Evolutionary conservation across 2,888 invertebrate species (phyloP).

Genomic region (Mechanitis mazaeus): DNA sequence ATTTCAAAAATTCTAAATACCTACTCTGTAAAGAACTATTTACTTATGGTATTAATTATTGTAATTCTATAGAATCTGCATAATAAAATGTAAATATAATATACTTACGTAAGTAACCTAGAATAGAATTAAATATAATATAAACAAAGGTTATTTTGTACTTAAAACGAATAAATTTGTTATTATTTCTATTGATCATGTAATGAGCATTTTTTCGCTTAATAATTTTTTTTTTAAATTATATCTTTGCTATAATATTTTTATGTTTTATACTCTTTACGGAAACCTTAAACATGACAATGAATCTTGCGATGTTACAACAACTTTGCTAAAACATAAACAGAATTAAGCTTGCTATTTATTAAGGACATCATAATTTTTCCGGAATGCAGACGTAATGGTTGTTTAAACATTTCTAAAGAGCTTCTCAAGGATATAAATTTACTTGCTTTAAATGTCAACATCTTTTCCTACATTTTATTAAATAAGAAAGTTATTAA

Average conservation of each 20-base stretch:
- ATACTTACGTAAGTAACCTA: too few species aligned
- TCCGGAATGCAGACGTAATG: constrained; percentile 43
- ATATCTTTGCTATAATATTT: not conserved
- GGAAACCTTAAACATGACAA: not conserved
- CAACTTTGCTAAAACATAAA: constrained; percentile 49
- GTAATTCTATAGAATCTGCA: too few species aligned
- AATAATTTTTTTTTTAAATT: too few species aligned
- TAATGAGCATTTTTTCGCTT: too few species aligned
- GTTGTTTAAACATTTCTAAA: constrained; percentile 29
- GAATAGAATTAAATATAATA: too few species aligned
- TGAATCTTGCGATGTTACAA: constrained; percentile 37
- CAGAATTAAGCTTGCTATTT: constrained; percentile 50
- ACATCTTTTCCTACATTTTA: not conserved
- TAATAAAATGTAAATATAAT: too few species aligned
- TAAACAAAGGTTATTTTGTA: too few species aligned
- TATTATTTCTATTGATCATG: too few species aligned
- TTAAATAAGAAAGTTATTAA: not conserved
- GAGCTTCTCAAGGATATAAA: constrained; percentile 17
- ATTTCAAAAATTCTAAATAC: too few species aligned
- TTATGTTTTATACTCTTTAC: not conserved
- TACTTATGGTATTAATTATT: too few species aligned
- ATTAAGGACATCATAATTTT: constrained; percentile 51
- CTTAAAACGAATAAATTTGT: too few species aligned
- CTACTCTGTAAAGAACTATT: too few species aligned
- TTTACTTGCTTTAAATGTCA: constrained; percentile 6